phyloP scores from a whole-genome alignment of 2,797 vertebrate genomes.

The Ctenosaura bakeri region DNA sequence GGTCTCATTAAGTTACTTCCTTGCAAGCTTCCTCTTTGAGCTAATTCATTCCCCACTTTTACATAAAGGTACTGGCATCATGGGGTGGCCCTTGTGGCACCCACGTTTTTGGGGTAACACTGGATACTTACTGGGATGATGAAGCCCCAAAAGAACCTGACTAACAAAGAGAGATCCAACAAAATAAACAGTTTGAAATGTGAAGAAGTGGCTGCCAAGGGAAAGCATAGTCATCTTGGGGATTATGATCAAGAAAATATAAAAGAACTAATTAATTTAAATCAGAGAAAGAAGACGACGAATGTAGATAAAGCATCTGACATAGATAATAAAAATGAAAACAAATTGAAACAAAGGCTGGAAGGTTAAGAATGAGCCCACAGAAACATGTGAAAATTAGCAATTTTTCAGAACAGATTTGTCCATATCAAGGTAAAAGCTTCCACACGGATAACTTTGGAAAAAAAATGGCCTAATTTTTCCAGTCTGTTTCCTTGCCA shows the following conservation, averaged over 20 bases:
- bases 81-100: too few species aligned
- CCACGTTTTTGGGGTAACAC: too few species aligned
- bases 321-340: slow-evolving; percentile 80
- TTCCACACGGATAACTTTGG: not conserved
- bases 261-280: slow-evolving; percentile 91
- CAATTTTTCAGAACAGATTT: slow-evolving; percentile 84
- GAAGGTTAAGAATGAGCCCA: slow-evolving; percentile 81
- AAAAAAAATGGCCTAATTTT: not conserved
- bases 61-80: too few species aligned
- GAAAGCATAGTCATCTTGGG: slow-evolving; percentile 72
- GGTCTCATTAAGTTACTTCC: too few species aligned
- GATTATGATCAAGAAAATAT: slow-evolving; percentile 92
- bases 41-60: too few species aligned
- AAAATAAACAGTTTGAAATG: slow-evolving; percentile 82
- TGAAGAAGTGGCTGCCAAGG: slow-evolving; percentile 54
- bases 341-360: slow-evolving; percentile 89
- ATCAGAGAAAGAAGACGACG: slow-evolving; percentile 93
- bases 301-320: slow-evolving; percentile 81
- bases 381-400: slow-evolving; percentile 44
- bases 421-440: slow-evolving; percentile 77
- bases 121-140: slow-evolving; percentile 70
- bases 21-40: too few species aligned
- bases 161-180: slow-evolving; percentile 63
- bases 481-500: not conserved
- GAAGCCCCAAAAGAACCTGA: slow-evolving; percentile 86